Base-by-base conservation (phyloP, 2,797 vertebrate genomes). In the Basileuterus tristriatus region DNA sequence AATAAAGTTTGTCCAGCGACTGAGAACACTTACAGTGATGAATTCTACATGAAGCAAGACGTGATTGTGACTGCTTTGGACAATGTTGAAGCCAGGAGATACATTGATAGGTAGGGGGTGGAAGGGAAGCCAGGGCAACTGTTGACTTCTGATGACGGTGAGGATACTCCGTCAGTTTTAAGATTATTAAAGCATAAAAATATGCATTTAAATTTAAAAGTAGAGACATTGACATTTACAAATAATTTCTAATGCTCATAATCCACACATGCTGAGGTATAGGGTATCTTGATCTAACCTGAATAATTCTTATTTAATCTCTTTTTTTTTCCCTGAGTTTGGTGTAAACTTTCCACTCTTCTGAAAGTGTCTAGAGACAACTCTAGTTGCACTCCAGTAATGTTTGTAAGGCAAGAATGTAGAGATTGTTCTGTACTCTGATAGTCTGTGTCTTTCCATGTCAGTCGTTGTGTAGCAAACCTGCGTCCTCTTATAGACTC, bases 11-110 rank as follows among this genome's bases (percentile, higher is more conserved):
- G 98, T 97, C 99, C 99, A 13, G 99, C 98, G 71, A 99, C 99
- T 39, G 99, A 99, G 97, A 98, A 97, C 82, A 97, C 98, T 89
- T 99, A 99, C 97, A 99, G 67, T 0, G 99, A 99, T 96, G 94
- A 98, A 60, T 99, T 99, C 97, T 99, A 98, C 95, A 98, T 96
- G 80, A 98, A 96, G 37, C 97, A 99, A 82, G 98, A 99, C 71
- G 86, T 99, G 53, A 98, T 99, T 93, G 98, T 99, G 93, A 99
- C 99, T 0, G 99, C 99, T 37, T 97, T 99, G 98, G 99, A 99
- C 98, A 99, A 99, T 9, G 98, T 99, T 94, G 99, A 99, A 98
- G 99, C 99, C 74, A 98, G 99, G 74, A 98, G 99, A 99, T 99
- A 99, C 11, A 98, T 99, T 74, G 99, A 99, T 98, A 99, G 99